A percentile compares a stretch with the other conserved stretches of the same genome.
phyloP scores from a whole-genome alignment of 2,797 vertebrate genomes.

The Sylvia borin region DNA sequence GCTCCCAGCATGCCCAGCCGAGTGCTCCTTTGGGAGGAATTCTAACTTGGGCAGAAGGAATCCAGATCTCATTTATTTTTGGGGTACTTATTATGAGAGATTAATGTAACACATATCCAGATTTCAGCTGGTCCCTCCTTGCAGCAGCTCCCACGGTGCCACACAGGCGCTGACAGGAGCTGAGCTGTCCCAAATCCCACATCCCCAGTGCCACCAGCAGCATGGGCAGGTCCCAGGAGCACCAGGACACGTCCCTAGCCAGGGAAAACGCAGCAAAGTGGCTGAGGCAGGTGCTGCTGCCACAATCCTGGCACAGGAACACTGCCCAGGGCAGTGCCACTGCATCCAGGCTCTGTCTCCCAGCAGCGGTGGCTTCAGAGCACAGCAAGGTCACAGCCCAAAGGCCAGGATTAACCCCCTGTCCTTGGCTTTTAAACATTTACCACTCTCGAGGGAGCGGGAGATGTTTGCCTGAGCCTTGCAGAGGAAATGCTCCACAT shows the following conservation, averaged over 20 bases:
- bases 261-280: not conserved
- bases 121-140: not conserved
- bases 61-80: not conserved
- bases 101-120: not conserved
- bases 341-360: fast-evolving
- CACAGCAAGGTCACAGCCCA: not conserved
- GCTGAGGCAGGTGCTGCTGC: fast-evolving
- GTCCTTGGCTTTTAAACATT: constrained; percentile 60
- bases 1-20: fast-evolving
- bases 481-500: not conserved
- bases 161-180: fast-evolving
- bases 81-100: not conserved
- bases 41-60: not conserved
- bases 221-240: fast-evolving
- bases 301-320: fast-evolving
- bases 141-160: not conserved
- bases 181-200: not conserved
- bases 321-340: fast-evolving
- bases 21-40: not conserved
- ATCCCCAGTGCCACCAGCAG: not conserved
- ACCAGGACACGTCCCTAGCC: not conserved
- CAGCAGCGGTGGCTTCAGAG: not conserved
- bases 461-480: not conserved
- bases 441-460: not conserved
- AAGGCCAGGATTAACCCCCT: not conserved